phyloP scores from a whole-genome alignment of 2,888 invertebrate genomes.

The Exephanes ischioxanthus region DNA sequence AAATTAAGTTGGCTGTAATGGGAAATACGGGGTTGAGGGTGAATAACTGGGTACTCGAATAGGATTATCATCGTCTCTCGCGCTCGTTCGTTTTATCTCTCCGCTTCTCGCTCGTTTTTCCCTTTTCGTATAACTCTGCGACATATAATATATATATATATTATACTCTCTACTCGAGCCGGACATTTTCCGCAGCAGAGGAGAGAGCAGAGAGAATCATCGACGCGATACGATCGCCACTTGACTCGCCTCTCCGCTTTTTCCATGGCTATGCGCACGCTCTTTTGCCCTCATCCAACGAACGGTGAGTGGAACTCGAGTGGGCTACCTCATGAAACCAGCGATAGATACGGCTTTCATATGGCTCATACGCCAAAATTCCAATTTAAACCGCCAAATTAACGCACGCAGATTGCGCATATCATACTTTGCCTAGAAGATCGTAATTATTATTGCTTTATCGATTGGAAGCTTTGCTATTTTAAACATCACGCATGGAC shows the following conservation, averaged over 20 bases:
- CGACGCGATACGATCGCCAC: conserved; percentile 51
- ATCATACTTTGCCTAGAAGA: not conserved
- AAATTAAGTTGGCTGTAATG: conserved; percentile 6
- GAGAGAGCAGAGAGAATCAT: conserved; percentile 26
- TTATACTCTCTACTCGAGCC: not conserved
- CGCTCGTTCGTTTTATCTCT: conserved; percentile 42
- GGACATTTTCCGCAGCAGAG: conserved; percentile 32
- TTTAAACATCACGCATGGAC: not conserved
- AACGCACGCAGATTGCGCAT: conserved; percentile 40
- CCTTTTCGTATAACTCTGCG: not conserved
- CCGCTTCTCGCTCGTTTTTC: conserved; percentile 17
- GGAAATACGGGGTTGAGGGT: conserved; percentile 32
- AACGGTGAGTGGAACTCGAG: conserved; percentile 61
- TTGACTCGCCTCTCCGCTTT: conserved; percentile 46
- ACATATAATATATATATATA: not conserved
- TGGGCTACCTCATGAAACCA: conserved; percentile 38
- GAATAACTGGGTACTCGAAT: conserved; percentile 58
- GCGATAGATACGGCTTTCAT: conserved; percentile 43
- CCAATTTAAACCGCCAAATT: conserved; percentile 55
- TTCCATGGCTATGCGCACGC: conserved; percentile 37
- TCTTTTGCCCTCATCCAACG: conserved; percentile 31
- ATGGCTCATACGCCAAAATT: conserved; percentile 44
- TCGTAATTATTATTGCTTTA: not conserved
- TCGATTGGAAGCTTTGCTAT: not conserved
- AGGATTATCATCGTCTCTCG: conserved; percentile 59